These are phyloP conservation scores for Tenrec ecaudatus DNA, from an alignment of 2,113 vertebrate genomes.

Conservation along the genomic window DNA sequence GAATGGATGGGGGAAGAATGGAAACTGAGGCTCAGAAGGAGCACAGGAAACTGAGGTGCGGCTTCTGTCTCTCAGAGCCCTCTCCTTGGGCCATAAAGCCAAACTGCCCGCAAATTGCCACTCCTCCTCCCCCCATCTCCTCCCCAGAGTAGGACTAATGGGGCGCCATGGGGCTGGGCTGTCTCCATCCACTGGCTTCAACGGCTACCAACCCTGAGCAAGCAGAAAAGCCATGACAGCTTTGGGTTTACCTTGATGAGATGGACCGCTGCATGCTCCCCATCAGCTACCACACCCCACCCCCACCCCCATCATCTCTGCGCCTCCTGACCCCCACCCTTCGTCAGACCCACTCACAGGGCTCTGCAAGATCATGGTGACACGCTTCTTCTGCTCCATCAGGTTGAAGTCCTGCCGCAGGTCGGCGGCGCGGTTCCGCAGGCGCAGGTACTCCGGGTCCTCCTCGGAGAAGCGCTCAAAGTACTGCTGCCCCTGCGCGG, in stretches of 20 bases:
- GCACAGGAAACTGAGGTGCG: background rate
- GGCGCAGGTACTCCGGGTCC: constrained; percentile 89
- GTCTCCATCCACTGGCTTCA: background rate
- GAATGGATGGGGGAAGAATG: background rate
- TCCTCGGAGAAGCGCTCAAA: constrained; percentile 91
- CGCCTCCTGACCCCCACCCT: background rate
- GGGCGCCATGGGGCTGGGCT: background rate
- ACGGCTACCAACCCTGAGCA: background rate
- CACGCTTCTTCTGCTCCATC: constrained; percentile 93
- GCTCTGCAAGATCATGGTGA: constrained; percentile 96
- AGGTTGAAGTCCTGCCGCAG: constrained; percentile 91
- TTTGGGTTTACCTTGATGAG: too few relatives aligned
- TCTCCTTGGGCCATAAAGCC: background rate
- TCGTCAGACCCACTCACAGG: constrained; percentile 86
- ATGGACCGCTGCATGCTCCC: background rate
- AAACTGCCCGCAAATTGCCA: background rate
- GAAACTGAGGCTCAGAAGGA: background rate
- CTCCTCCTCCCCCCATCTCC: background rate
- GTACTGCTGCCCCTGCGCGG: constrained; percentile 87
- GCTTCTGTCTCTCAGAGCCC: background rate
- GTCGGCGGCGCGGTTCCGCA: constrained; percentile 82
- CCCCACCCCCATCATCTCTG: background rate
- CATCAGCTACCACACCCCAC: background rate
- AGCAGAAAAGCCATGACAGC: background rate
- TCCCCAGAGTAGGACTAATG: background rate